A percentile compares a stretch with the other conserved stretches of the same genome.
Evolutionary conservation across 2,888 invertebrate species (phyloP).

Genomic region (Eumerus sabulonum): DNA sequence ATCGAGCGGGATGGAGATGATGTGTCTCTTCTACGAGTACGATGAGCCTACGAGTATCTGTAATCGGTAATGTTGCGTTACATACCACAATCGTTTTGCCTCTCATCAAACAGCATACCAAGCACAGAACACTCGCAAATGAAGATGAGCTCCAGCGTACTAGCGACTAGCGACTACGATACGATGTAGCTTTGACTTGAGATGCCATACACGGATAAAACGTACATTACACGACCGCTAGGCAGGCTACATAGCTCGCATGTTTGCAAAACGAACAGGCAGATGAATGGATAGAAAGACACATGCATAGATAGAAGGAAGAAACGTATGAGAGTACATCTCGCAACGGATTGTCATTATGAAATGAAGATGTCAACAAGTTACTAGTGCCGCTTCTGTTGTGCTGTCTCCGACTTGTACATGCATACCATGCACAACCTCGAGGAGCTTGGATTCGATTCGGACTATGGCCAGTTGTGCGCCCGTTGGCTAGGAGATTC

Average conservation of each 20-base stretch:
- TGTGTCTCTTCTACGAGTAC: constrained; percentile 24
- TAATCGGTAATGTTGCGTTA: constrained; percentile 45
- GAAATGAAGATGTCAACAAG: constrained; percentile 69
- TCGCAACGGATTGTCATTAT: constrained; percentile 66
- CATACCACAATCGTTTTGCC: constrained; percentile 9
- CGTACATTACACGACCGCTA: constrained; percentile 45
- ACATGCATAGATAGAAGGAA: constrained; percentile 34
- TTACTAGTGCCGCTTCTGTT: constrained; percentile 68
- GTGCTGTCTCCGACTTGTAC: constrained; percentile 41
- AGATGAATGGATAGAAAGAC: constrained; percentile 1
- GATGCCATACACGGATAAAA: constrained; percentile 67
- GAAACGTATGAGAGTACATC: constrained; percentile 33
- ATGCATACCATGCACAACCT: background rate
- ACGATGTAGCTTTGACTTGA: constrained; percentile 63
- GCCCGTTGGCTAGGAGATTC: background rate
- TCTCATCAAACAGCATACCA: constrained; percentile 24
- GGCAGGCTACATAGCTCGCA: too few relatives aligned
- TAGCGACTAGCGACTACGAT: constrained; percentile 44
- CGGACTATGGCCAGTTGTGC: constrained; percentile 52
- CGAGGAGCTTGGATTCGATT: constrained; percentile 9
- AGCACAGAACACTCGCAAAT: constrained; percentile 51
- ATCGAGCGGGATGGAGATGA: constrained; percentile 39
- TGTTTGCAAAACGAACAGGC: background rate
- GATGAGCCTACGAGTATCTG: constrained; percentile 55
- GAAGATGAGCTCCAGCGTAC: constrained; percentile 64